phyloP scores from a whole-genome alignment of 2,888 invertebrate genomes.

The Tipula unca region DNA sequence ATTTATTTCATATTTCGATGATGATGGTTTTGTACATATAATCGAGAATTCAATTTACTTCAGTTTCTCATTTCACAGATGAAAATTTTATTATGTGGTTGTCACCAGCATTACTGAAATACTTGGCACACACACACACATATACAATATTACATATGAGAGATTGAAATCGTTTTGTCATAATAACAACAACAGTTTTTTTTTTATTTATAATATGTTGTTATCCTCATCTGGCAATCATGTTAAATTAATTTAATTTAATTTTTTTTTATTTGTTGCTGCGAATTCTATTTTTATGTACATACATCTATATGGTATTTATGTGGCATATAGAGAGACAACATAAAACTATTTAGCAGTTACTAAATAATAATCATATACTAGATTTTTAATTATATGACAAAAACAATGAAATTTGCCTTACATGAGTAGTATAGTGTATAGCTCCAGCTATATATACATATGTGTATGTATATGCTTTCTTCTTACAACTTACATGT shows the following conservation, averaged over 20 bases:
- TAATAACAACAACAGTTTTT: background rate
- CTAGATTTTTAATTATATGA: background rate
- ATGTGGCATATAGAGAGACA: background rate
- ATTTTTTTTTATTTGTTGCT: background rate
- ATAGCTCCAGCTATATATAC: too few species aligned
- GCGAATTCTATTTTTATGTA: background rate
- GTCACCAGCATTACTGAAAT: background rate
- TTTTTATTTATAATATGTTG: background rate
- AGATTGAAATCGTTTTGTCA: background rate
- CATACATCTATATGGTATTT: background rate
- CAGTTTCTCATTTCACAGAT: background rate
- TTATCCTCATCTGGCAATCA: background rate
- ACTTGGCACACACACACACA: background rate
- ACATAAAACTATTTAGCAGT: background rate
- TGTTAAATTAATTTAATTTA: conserved; percentile 8
- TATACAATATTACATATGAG: background rate
- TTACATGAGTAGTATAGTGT: background rate
- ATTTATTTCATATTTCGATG: background rate
- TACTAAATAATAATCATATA: background rate
- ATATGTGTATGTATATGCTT: too few species aligned
- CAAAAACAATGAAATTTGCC: background rate
- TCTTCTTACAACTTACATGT: background rate
- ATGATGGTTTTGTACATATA: background rate
- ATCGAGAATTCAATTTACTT: background rate
- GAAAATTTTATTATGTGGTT: background rate